phyloP scores from a whole-genome alignment of 1,140 invertebrate genomes.

The Temnothorax longispinosus region DNA sequence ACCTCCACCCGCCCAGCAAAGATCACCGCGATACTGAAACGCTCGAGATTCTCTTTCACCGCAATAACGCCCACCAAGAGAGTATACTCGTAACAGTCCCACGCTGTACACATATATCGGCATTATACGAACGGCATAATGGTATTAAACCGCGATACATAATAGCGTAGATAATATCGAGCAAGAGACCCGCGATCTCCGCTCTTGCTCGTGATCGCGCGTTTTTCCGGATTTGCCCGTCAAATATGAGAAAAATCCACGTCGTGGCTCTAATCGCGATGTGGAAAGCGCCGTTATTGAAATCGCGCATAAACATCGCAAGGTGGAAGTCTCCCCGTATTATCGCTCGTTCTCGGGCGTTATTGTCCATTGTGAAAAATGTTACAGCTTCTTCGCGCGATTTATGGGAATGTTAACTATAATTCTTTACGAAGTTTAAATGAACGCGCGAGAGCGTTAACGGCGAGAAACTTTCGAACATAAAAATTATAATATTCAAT shows the following conservation, averaged over 20 bases:
- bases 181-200: constrained; percentile 52
- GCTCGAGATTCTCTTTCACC: constrained; percentile 58
- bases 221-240: constrained; percentile 27
- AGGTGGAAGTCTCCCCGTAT: background rate
- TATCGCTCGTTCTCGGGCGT: background rate
- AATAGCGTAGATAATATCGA: constrained; percentile 67
- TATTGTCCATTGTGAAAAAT: constrained; percentile 21
- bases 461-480: background rate
- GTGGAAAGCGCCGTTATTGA: constrained; percentile 33
- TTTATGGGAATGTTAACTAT: constrained; percentile 1
- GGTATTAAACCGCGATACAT: constrained; percentile 33
- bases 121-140: constrained; percentile 30
- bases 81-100: constrained; percentile 25
- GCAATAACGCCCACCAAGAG: background rate
- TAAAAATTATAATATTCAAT: background rate
- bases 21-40: constrained; percentile 1
- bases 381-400: background rate
- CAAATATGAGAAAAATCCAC: constrained; percentile 33
- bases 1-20: background rate
- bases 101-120: constrained; percentile 20
- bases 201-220: constrained; percentile 15
- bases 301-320: background rate
- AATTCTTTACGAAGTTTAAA: constrained; percentile 2
- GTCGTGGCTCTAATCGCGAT: constrained; percentile 6
- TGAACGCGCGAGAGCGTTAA: background rate